phyloP scores from a whole-genome alignment of 2,888 invertebrate species.

The Escarpia spicata region DNA sequence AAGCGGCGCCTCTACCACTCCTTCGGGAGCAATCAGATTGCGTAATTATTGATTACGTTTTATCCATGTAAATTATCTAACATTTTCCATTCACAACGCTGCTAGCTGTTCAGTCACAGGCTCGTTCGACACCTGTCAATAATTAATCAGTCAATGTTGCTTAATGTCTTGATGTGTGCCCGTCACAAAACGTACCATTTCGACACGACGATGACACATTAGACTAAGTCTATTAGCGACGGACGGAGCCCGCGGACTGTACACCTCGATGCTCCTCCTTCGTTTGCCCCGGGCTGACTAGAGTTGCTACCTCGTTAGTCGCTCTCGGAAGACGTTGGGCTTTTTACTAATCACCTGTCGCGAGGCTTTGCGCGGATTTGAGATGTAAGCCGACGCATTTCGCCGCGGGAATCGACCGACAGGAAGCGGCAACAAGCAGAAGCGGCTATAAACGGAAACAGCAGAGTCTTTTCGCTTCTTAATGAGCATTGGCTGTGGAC shows the following conservation, averaged over 20 bases:
- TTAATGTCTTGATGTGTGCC: not conserved
- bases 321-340: not conserved
- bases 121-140: not conserved
- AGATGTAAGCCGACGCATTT: conserved; percentile 1
- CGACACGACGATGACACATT: no score
- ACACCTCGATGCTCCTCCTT: not conserved
- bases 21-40: not conserved
- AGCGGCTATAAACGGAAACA: not conserved
- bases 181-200: not conserved
- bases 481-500: not conserved
- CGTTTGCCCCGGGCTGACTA: not conserved
- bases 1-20: not conserved
- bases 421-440: not conserved
- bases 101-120: not conserved
- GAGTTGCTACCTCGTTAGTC: not conserved
- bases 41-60: not conserved
- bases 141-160: not conserved
- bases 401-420: conserved; percentile 10
- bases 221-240: not conserved
- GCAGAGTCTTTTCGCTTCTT: not conserved
- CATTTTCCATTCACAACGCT: not conserved
- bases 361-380: not conserved
- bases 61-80: not conserved
- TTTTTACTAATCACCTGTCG: conserved; percentile 16
- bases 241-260: not conserved